Conservation (phyloP, 2,888 invertebrate genomes). For the Orchestes rusci region DNA sequence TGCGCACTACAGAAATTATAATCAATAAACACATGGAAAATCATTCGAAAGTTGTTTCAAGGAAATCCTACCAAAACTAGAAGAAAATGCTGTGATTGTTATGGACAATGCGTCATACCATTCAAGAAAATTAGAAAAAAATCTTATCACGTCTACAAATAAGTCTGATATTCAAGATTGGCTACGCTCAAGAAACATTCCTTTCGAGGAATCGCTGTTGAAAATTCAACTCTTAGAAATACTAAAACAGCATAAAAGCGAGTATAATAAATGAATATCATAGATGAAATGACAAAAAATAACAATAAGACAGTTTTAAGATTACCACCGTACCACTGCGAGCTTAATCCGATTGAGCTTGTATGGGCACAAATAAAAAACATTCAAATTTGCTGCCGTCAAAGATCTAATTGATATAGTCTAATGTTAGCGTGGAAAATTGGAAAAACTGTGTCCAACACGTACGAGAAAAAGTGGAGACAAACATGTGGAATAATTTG, state of each 20-base stretch:
- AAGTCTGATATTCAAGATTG: conserved; percentile 27
- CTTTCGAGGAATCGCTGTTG: conserved; percentile 25
- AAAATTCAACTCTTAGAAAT: conserved; percentile 26
- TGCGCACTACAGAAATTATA: too few relatives aligned
- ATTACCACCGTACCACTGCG: conserved; percentile 35
- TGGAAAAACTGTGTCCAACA: conserved; percentile 22
- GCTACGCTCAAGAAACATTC: conserved; percentile 27
- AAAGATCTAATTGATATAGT: conserved; percentile 13
- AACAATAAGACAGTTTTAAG: conserved; percentile 32
- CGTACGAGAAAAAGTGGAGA: conserved; percentile 17
- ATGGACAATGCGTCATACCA: conserved; percentile 26
- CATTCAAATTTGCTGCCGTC: conserved; percentile 25
- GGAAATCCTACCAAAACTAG: not conserved
- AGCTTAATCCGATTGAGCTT: conserved; percentile 35
- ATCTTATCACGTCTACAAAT: conserved; percentile 15
- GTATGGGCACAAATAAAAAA: conserved; percentile 27
- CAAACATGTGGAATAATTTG: conserved; percentile 24
- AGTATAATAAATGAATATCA: conserved; percentile 27
- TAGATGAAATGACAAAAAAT: conserved; percentile 32
- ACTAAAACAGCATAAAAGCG: conserved; percentile 24
- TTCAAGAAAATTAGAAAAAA: conserved; percentile 17
- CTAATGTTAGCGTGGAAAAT: conserved; percentile 17
- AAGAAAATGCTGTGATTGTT: not conserved
- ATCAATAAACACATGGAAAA: not conserved
- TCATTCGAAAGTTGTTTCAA: not conserved